Base-by-base conservation (phyloP, 1,140 invertebrate genomes). In the Panagrolaimus sp. region DNA sequence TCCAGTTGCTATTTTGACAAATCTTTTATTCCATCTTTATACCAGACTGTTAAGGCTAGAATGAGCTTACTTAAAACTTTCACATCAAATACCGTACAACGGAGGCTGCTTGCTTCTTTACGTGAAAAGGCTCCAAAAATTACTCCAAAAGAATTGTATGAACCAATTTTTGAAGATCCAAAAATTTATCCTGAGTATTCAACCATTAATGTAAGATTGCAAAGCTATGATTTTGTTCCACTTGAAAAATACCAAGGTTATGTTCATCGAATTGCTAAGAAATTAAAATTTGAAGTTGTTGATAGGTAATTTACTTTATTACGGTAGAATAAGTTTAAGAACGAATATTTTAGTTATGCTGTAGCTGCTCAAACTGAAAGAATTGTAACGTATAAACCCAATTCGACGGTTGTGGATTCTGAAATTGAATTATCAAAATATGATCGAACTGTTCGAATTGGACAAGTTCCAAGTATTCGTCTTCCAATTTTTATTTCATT, bases 241-340 rank as follows among this genome's bases (percentile, higher is more conserved):
- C 47, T 82, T 21, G 80, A 82, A 55, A 74, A 72, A 38, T 82
- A 75, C 55, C 80, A 82, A 58, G 28, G 69, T 5, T 83, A 74
- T 65, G 73, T 83, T 10, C 70, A 83, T 46, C 65, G 67, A 67
- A 73, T 69, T 12, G 82, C 82, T 1, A 76, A 71, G 44, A 52
- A 70, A 43, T 82, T 82, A 55, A 71, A 68, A 21, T 82, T 83
- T 63, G 67, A 74, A 2, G 72, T 82, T 15, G 70, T 74, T 32
- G 73, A 82, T 38, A 80, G 82, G 79, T 83, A 63, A 52, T 38
- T 15, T 38, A 10, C 44, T 73, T 32, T n/a, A 43, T 21, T n/a
- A n/a, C n/a, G n/a, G n/a, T n/a, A n/a, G 38, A 32, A 4, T 46
- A 62, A 69, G 47, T 76, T n/a, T 73, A 21, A 9, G 32, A 55